Evolutionary conservation across 23 tunicate species (phyloP), one percentile per base, ranked within the genome.

Genomic region (Phallusia fumigata): DNA sequence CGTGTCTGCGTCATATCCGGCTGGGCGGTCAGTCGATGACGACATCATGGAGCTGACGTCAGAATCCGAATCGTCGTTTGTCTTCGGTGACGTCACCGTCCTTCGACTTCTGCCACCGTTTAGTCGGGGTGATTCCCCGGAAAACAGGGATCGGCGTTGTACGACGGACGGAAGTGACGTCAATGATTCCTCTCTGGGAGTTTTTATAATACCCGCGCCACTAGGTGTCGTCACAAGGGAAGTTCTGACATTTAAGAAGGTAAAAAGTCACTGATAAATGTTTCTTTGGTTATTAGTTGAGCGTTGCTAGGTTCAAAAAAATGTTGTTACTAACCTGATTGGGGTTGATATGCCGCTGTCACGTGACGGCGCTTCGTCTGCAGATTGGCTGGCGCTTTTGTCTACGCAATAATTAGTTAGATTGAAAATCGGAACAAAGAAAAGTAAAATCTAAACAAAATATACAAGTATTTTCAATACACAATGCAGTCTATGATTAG

Each of bases 11-110:
- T 74, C 77, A 30, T 74, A 74, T 3, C 77, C 77, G 16, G 44
- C 35, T 30, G 36, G 36, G 13, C 77, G 44, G n/a, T 32, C 40
- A 8, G 77, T 33, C 12, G 77, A 74, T 74, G 77, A 74, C 77
- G 77, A 74, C 77, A 74, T 33, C 40, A 74, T 74, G 30, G 77
- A 74, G 44, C 77, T 74, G 44, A 33, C 77, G 44, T 74, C 77
- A 32, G 77, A 74, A 8, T 33, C 77, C 33, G 77, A 74, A 33
- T 74, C 77, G 13, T 74, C 40, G 30, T 30, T 31, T 6, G 34
- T 33, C 40, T 33, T 33, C 30, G 33, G 77, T 74, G 77, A 74
- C 77, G 77, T 74, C 77, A 30, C 5, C 2, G 33, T 10, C 47
- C 47, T 40, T 40, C 47, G 5, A 40, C 47, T 10, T 10, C 10